Evolutionary conservation across 2,888 invertebrate species (phyloP).

Genomic region (Eilema griseolum): DNA sequence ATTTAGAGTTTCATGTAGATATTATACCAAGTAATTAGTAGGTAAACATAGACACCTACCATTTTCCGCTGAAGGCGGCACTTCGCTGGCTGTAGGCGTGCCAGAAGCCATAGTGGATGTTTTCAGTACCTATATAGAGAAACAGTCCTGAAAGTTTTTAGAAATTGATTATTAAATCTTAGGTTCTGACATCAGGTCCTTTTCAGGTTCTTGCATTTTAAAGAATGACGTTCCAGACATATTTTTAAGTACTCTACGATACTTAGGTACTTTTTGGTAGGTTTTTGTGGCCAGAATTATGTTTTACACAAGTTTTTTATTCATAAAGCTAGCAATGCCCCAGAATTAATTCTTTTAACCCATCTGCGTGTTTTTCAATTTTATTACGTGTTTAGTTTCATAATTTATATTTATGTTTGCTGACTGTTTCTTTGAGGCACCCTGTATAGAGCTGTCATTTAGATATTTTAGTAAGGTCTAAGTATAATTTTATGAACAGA

Average conservation of each 20-base stretch:
- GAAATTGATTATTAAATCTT: constrained; percentile 29
- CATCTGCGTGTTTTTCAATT: no score
- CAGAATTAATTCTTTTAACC: no score
- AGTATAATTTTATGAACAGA: no score
- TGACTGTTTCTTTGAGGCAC: no score
- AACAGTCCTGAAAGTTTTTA: constrained; percentile 65
- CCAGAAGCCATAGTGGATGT: constrained; percentile 59
- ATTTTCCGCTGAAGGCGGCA: constrained; percentile 56
- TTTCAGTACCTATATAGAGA: constrained; percentile 43
- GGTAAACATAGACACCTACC: constrained; percentile 36
- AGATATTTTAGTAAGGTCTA: neutral
- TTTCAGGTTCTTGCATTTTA: constrained; percentile 63
- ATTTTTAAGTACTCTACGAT: neutral
- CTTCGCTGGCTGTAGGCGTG: constrained; percentile 54
- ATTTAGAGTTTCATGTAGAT: no score
- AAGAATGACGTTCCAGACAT: constrained; percentile 57
- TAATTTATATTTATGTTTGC: no score
- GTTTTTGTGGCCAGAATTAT: constrained; percentile 20
- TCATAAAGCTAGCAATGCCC: no score
- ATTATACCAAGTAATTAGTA: no score
- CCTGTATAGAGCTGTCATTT: no score
- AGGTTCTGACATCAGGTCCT: constrained; percentile 28
- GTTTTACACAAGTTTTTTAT: neutral
- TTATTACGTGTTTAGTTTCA: no score
- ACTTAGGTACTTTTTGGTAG: constrained; percentile 10